These are phyloP conservation scores for Fabriciana adippe DNA, from an alignment of 2,888 invertebrate species.

Conservation along the genomic window DNA sequence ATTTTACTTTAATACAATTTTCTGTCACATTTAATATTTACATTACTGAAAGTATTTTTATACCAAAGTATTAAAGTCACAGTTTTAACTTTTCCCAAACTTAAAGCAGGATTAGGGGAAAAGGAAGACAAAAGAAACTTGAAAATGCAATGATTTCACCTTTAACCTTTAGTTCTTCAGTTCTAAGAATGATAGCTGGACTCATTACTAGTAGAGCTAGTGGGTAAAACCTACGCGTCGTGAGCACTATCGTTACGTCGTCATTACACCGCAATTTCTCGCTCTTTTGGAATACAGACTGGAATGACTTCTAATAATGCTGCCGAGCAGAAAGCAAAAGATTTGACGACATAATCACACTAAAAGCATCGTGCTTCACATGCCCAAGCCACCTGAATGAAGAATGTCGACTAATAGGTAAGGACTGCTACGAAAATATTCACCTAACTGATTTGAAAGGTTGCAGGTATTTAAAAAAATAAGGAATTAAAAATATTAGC, in stretches of 20 bases:
- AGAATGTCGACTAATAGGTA: constrained; percentile 21
- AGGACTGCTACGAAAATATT: background rate
- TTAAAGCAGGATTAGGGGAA: background rate
- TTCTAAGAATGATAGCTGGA: constrained; percentile 33
- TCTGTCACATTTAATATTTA: constrained; percentile 10
- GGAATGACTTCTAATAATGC: constrained; percentile 65
- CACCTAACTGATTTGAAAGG: background rate
- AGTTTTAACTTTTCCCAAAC: background rate
- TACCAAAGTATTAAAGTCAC: background rate
- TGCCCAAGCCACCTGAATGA: constrained; percentile 39
- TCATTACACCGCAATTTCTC: constrained; percentile 58
- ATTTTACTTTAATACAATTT: background rate
- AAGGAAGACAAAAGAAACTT: background rate
- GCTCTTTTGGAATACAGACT: constrained; percentile 42
- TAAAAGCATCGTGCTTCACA: constrained; percentile 68
- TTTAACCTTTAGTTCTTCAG: constrained; percentile 19
- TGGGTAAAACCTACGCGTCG: constrained; percentile 43
- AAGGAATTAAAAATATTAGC: background rate
- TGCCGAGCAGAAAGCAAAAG: constrained; percentile 59
- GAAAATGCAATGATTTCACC: background rate
- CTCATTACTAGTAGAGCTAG: constrained; percentile 47
- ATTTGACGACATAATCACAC: constrained; percentile 71
- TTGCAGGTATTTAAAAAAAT: background rate
- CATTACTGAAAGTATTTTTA: background rate
- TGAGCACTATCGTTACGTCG: constrained; percentile 45